Evolutionary conservation across 2,888 invertebrate species (phyloP).

Genomic region (Timema cristinae): DNA sequence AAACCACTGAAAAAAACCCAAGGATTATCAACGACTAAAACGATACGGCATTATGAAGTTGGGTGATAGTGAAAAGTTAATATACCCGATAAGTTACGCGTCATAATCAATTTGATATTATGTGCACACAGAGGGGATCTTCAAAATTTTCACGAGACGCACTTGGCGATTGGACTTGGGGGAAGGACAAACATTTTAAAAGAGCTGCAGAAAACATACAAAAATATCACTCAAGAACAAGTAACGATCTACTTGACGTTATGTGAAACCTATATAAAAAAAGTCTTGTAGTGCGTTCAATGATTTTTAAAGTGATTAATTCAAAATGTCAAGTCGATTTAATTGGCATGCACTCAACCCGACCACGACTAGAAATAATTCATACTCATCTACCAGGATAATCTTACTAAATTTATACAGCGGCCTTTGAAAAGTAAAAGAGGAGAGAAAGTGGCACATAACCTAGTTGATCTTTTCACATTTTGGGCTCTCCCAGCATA

Average conservation of each 20-base stretch:
- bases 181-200: background rate
- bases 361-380: conserved; percentile 40
- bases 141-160: background rate
- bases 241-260: background rate
- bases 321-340: conserved; percentile 41
- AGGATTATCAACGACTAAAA: background rate
- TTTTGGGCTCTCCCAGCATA: conserved; percentile 41
- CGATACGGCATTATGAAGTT: background rate
- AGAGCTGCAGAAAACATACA: background rate
- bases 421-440: conserved; percentile 34
- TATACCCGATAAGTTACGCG: background rate
- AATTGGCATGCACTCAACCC: conserved; percentile 40
- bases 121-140: background rate
- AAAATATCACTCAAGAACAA: background rate
- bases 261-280: too few relatives aligned
- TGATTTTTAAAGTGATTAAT: conserved; percentile 35
- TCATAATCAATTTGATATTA: too few relatives aligned
- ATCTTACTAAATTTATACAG: conserved; percentile 42
- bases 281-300: conserved; percentile 31
- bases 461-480: conserved; percentile 41
- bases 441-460: conserved; percentile 41
- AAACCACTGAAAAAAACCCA: background rate
- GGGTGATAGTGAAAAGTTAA: conserved; percentile 5
- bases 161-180: too few relatives aligned
- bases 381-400: conserved; percentile 42